Conservation (phyloP, 1,140 invertebrate genomes). For the Idris sp. region DNA sequence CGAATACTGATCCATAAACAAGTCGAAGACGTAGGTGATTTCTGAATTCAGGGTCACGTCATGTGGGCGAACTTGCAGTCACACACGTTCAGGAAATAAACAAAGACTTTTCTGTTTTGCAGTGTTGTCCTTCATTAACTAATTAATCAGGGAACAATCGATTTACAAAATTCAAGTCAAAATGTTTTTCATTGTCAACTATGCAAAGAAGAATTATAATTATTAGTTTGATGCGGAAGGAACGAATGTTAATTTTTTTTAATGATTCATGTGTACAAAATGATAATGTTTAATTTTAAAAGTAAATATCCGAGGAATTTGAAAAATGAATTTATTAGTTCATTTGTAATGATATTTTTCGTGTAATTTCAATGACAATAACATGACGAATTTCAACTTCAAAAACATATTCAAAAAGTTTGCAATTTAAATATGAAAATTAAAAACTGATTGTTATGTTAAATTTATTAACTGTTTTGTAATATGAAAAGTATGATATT, state of each 20-base stretch:
- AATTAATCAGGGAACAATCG: conserved; percentile 36
- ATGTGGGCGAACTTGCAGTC: conserved; percentile 60
- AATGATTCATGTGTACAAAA: conserved; percentile 6
- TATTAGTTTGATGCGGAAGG: conserved; percentile 29
- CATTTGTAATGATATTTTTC: not conserved
- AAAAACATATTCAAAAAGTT: no score
- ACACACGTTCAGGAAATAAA: conserved; percentile 69
- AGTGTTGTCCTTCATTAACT: conserved; percentile 15
- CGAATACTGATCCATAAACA: conserved; percentile 53
- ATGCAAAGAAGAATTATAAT: conserved; percentile 6
- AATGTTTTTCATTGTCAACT: conserved; percentile 20
- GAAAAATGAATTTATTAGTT: no score
- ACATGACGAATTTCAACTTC: no score
- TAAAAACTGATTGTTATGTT: no score
- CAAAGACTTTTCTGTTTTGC: conserved; percentile 49
- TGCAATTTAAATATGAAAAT: no score
- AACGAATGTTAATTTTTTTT: conserved; percentile 11
- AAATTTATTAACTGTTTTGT: no score
- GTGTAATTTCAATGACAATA: no score
- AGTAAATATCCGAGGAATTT: no score
- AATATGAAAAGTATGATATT: no score
- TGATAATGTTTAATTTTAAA: not conserved
- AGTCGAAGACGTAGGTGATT: conserved; percentile 54
- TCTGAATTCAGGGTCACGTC: conserved; percentile 63
- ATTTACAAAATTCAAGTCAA: conserved; percentile 44